These are phyloP conservation scores for Apaloderma vittatum DNA, from an alignment of 2,113 vertebrate species.

Conservation along the genomic window DNA sequence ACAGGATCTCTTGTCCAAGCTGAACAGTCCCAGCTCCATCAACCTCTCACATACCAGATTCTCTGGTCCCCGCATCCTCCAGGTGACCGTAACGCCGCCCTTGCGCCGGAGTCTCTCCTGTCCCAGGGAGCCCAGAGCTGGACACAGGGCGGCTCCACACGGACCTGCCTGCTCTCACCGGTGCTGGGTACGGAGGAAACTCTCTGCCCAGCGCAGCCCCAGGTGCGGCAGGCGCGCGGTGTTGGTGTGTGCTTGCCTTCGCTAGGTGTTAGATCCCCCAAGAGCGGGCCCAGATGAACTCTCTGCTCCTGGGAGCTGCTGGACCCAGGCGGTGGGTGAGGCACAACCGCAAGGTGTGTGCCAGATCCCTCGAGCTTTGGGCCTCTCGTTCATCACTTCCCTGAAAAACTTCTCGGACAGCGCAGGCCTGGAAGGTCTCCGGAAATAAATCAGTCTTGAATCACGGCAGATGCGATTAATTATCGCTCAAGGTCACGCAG, in stretches of 20 bases:
- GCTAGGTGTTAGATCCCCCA: neutral
- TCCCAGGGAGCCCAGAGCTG: neutral
- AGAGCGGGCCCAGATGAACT: neutral
- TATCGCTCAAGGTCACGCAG: neutral
- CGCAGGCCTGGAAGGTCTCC: constrained; percentile 34
- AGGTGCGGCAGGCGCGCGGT: too few relatives aligned
- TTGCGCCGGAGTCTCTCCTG: accelerated
- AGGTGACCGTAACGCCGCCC: neutral
- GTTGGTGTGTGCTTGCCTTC: accelerated
- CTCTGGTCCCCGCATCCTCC: neutral
- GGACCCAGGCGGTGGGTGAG: neutral
- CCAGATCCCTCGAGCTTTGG: neutral
- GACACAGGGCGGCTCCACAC: neutral
- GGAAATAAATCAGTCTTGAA: constrained; percentile 1
- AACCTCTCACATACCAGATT: neutral
- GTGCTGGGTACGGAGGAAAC: accelerated
- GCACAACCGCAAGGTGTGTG: accelerated
- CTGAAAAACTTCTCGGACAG: neutral
- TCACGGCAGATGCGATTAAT: constrained; percentile 28
- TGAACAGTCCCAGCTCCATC: neutral
- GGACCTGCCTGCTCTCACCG: accelerated
- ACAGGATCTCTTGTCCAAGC: neutral
- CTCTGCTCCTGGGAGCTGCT: neutral
- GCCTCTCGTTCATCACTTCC: neutral
- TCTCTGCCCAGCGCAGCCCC: neutral